Evolutionary conservation across 2,888 invertebrate genomes (phyloP).

Genomic region (Nephrotoma guestfalica): DNA sequence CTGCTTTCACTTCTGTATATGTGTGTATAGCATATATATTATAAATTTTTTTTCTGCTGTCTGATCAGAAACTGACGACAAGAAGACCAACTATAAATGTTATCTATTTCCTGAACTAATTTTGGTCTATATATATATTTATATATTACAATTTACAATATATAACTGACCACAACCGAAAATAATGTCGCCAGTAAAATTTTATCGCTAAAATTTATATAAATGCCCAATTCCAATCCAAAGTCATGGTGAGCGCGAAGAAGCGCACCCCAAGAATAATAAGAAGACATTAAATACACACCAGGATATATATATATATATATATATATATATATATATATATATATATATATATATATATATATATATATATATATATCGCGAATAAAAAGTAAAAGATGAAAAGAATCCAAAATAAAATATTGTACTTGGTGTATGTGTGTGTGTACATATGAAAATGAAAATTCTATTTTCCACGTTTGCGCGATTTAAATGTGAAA

Average conservation of each 20-base stretch:
- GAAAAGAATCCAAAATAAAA: neutral
- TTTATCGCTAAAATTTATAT: neutral
- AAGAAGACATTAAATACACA: neutral
- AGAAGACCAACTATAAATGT: neutral
- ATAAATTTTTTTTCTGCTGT: neutral
- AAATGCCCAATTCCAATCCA: neutral
- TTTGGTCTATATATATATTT: too few species aligned
- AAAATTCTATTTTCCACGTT: neutral
- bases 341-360: neutral
- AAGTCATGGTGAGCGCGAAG: neutral
- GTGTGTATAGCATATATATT: neutral
- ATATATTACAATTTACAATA: neutral
- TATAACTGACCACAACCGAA: neutral
- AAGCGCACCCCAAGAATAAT: neutral
- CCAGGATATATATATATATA: neutral
- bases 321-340: neutral
- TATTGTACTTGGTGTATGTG: neutral
- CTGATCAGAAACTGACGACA: neutral
- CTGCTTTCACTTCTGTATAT: neutral
- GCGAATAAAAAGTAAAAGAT: neutral
- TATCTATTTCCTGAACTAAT: neutral
- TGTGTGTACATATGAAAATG: neutral
- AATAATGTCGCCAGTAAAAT: neutral
- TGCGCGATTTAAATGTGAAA: slow-evolving; percentile 1
- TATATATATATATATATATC: neutral